Base-by-base conservation (phyloP, 2,113 vertebrate species). In the Burhinus bistriatus region DNA sequence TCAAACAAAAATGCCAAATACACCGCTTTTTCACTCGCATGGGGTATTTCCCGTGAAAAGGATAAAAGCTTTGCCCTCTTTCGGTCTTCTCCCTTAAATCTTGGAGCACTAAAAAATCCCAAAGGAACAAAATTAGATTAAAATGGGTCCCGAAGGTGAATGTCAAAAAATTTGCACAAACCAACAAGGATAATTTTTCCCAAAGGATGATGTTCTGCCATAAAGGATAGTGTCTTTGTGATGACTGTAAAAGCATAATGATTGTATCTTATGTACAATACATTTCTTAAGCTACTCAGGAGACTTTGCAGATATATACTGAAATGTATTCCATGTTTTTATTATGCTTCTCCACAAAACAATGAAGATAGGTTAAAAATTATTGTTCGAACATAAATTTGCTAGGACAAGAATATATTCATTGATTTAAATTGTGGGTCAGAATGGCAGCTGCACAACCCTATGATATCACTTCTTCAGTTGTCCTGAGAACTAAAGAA, bases 401-500 rank as follows among this genome's bases (percentile, higher is more conserved):
- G 9, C 70, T 73, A 65, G 62, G 65, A 62, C 45, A 77, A 71
- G 66, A 83, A 85, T 90, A 77, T 80, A 92, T 77, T 86, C 36
- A 73, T 80, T 86, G 58, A 70, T 86, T 90, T 90, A 86, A 93
- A 61, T 75, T 86, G 62, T 77, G 36, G 70, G 79, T 90, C 85
- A 94, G 82, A 88, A 72, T 86, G 79, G 59, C 86, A 88, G 76
- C 71, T 88, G 71, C 71, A 77, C 59, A 71, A 47, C 89, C 55
- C 64, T 94, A 71, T 92, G 71, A 47, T 77, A 91, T 71, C 52
- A 72, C 62, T 92, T 89, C 65, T 87, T 96, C 66, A 69, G 6
- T 91, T 93, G 93, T 93, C 90, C 92, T 93, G 92, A 94, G 81
- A 96, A 92, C 44, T 96, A 79, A 62, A 61, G 83, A 97, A 92